phyloP scores from a whole-genome alignment of 2,113 vertebrate species.

The Lontra canadensis region DNA sequence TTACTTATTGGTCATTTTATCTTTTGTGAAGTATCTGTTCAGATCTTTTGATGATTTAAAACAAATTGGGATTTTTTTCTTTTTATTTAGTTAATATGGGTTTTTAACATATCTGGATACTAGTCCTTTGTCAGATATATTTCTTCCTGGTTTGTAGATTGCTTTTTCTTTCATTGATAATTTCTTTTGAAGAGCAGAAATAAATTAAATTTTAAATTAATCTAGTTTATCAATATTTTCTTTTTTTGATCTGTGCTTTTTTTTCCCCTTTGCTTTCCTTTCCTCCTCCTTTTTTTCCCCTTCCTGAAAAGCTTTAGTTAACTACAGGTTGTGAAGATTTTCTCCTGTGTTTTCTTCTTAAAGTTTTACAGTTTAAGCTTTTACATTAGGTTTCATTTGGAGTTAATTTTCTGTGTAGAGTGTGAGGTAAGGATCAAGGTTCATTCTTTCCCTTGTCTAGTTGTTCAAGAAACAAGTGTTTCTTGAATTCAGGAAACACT shows the following conservation, averaged over 20 bases:
- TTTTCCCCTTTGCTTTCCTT: too few relatives aligned
- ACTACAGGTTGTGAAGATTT: not conserved
- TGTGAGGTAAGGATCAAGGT: not conserved
- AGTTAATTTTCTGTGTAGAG: conserved; percentile 27
- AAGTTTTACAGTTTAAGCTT: not conserved
- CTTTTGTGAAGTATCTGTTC: not conserved
- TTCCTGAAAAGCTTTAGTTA: not conserved
- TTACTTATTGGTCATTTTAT: not conserved
- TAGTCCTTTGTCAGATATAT: not conserved
- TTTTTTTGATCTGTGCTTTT: not conserved
- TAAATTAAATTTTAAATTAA: conserved; percentile 33
- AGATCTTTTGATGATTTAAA: not conserved
- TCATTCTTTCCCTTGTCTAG: not conserved
- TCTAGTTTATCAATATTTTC: not conserved
- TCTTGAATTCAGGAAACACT: too few relatives aligned
- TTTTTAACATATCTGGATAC: not conserved
- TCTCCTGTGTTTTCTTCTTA: not conserved
- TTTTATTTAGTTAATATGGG: not conserved
- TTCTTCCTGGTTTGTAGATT: not conserved
- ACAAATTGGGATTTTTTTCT: not conserved
- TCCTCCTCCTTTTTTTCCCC: too few relatives aligned
- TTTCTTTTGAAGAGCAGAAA: not conserved
- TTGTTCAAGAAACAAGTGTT: not conserved
- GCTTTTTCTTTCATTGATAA: not conserved
- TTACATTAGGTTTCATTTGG: not conserved